Conservation (phyloP, 1,140 invertebrate genomes). For the Augochlora pura region DNA sequence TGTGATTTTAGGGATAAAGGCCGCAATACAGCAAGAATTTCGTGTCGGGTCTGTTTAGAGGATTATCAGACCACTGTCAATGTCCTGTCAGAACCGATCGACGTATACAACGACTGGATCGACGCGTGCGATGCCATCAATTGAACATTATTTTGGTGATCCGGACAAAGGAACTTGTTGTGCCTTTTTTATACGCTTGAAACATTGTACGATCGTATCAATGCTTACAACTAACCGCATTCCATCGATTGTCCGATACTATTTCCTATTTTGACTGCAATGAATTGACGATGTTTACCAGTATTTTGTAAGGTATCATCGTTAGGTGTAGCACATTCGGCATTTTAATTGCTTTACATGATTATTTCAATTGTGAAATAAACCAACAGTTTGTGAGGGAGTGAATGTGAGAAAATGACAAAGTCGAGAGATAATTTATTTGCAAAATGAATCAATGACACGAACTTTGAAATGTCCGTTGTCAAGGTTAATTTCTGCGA, state of each 20-base stretch:
- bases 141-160: background rate
- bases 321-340: too few relatives aligned
- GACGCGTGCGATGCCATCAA: slow-evolving; percentile 93
- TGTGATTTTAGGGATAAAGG: slow-evolving; percentile 90
- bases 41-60: slow-evolving; percentile 95
- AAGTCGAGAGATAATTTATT: background rate
- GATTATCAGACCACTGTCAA: slow-evolving; percentile 96
- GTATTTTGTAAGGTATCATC: background rate
- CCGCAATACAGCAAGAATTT: slow-evolving; percentile 93
- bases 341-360: background rate
- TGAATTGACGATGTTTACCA: background rate
- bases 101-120: slow-evolving; percentile 99
- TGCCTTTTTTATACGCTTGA: slow-evolving; percentile 11
- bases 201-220: background rate
- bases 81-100: slow-evolving; percentile 96
- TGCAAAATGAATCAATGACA: too few relatives aligned
- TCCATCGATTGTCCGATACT: background rate
- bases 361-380: too few relatives aligned
- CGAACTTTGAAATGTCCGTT: too few relatives aligned
- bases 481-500: too few relatives aligned
- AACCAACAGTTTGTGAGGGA: too few relatives aligned
- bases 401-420: background rate
- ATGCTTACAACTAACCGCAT: background rate
- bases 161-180: background rate
- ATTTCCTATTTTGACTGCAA: background rate